Evolutionary conservation across 2,797 vertebrate species (phyloP), one percentile per base, ranked within the genome.

Genomic region (Toxotes lorentzi): DNA sequence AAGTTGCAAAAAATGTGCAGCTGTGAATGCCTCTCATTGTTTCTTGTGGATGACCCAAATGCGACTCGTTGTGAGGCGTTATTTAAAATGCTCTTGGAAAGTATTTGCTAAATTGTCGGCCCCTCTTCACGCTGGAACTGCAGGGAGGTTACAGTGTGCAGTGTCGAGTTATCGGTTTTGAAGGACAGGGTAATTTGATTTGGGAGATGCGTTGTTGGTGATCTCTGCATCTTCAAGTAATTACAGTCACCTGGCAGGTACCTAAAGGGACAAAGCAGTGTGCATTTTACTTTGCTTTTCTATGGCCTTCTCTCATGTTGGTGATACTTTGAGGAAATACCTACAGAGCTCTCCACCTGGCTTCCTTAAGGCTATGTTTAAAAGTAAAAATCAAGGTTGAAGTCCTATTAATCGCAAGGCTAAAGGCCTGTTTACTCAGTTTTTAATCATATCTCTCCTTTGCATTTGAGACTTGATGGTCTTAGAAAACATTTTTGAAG

Each of bases 161-260:
- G 67, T 35, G 73, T 72, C 14, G 13, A 70, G 57, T 50, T 75
- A 71, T 64, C 58, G 11, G 41, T 64, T 86, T 84, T 85, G 65
- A 91, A 82, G 79, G 77, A 81, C 82, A 63, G n/a, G 23, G 8
- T 78, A 56, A 86, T 88, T 86, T 77, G 54, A 88, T 85, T 82
- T 78, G 66, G 58, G 53, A 78, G 74, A 73, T 67, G 9, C 70
- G 40, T 80, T 79, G 72, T 73, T 57, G 73, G 24, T 80, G 70
- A 79, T 84, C 69, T 73, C 53, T 32, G 40, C 68, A 75, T 83
- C 51, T 60, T 48, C 54, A 30, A 74, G 62, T 79, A 78, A 84
- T 85, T 85, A 83, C 19, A 76, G 38, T 60, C 73, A 85, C 11
- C 34, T 73, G 67, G 56, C 48, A 62, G 64, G 23, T 5, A 64